Conservation (phyloP, 2,113 vertebrate species). For the Opisthocomus hoazin region DNA sequence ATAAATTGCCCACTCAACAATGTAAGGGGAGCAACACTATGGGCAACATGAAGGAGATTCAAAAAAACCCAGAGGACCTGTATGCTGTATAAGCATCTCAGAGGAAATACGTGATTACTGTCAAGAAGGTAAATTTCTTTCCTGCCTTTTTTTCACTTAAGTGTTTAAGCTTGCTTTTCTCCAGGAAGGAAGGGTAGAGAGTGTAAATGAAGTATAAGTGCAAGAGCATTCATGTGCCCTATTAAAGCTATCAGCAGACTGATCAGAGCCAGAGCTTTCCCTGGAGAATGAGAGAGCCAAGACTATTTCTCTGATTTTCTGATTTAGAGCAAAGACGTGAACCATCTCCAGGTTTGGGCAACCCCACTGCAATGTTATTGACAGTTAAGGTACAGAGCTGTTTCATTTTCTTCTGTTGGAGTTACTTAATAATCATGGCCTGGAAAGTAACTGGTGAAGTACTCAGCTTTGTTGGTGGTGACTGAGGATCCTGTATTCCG, state of each 20-base stretch:
- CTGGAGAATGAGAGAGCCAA: neutral
- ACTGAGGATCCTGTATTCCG: neutral
- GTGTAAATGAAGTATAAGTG: neutral
- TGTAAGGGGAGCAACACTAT: neutral
- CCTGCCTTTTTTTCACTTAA: neutral
- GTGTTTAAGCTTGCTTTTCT: neutral
- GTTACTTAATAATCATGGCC: neutral
- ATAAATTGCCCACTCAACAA: neutral
- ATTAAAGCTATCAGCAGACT: neutral
- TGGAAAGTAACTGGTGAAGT: neutral
- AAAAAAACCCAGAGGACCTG: neutral
- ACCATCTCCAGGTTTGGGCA: neutral
- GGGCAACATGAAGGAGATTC: neutral
- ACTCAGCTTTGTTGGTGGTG: neutral
- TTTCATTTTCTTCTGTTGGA: neutral
- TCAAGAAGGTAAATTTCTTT: neutral
- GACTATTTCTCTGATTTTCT: neutral
- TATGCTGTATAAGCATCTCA: neutral
- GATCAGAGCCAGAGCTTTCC: neutral
- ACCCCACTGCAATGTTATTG: neutral
- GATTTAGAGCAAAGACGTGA: neutral
- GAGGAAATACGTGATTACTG: neutral
- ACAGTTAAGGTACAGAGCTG: neutral
- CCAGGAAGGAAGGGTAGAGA: neutral
- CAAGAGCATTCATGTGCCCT: neutral